Conservation (phyloP, 2,797 vertebrate genomes). For the Danio choprae region DNA sequence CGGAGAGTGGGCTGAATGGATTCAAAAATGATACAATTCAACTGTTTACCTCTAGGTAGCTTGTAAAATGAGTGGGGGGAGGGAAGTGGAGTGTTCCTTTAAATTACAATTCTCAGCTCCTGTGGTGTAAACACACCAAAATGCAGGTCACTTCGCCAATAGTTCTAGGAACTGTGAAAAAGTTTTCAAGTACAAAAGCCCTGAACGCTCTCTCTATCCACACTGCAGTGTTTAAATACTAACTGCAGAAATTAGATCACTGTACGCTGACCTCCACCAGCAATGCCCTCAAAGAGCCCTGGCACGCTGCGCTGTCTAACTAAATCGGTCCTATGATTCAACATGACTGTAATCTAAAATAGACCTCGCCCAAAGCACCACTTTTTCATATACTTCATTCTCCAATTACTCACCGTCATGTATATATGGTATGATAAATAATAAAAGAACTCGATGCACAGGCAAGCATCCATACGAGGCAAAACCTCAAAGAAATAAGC, state of each 20-base stretch:
- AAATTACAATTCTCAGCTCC: neutral
- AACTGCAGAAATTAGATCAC: neutral
- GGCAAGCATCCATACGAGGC: neutral
- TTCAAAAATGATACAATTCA: no score
- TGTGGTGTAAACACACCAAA: neutral
- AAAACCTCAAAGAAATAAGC: constrained; percentile 6
- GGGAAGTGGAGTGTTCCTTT: neutral
- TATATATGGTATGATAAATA: constrained; percentile 39
- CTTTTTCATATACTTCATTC: constrained; percentile 30
- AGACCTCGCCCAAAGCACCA: constrained; percentile 17
- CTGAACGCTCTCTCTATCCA: neutral
- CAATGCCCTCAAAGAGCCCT: constrained; percentile 18
- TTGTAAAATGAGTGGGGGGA: neutral
- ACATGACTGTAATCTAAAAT: constrained; percentile 27
- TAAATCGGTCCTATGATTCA: constrained; percentile 32
- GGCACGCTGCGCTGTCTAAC: neutral
- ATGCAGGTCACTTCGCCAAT: neutral
- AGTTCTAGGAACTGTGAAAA: neutral
- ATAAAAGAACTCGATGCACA: constrained; percentile 32
- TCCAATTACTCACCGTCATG: constrained; percentile 35
- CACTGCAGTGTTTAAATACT: constrained; percentile 8
- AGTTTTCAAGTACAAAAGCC: neutral
- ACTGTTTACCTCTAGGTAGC: no score
- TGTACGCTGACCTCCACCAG: constrained; percentile 29
- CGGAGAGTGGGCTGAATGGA: no score